Percentiles rank a stretch among this genome's conserved stretches.
Conservation (phyloP, 2,888 invertebrate species). For the Xanthia icteritia region DNA sequence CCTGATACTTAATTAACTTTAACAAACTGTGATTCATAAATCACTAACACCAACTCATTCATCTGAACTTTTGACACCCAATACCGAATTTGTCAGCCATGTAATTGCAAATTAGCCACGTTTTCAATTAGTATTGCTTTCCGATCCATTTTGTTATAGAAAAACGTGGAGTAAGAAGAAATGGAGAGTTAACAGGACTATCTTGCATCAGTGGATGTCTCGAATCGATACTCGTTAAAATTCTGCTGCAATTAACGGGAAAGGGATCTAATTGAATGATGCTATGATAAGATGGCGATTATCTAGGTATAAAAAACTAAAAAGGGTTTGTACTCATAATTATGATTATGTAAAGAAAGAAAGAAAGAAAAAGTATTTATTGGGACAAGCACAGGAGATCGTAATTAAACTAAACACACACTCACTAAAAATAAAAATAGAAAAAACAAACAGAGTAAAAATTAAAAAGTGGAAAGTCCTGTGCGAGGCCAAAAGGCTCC, state of each 20-base stretch:
- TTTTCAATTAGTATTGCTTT: slow-evolving; percentile 49
- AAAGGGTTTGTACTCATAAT: too few species aligned
- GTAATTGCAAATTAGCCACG: slow-evolving; percentile 48
- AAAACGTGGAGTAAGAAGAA: slow-evolving; percentile 8
- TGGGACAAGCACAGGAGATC: too few species aligned
- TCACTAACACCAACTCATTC: slow-evolving; percentile 43
- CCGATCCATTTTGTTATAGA: slow-evolving; percentile 17
- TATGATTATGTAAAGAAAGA: too few species aligned
- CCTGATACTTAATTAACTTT: slow-evolving; percentile 30
- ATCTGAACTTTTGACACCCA: slow-evolving; percentile 46
- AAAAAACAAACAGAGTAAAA: too few species aligned
- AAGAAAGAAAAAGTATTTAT: too few species aligned
- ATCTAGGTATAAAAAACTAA: neutral
- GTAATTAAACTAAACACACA: too few species aligned
- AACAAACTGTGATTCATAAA: slow-evolving; percentile 48
- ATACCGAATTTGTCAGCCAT: slow-evolving; percentile 50
- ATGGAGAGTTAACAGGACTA: neutral
- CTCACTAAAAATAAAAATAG: too few species aligned
- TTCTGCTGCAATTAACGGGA: neutral
- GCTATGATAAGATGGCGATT: neutral
- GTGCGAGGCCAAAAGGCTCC: too few species aligned
- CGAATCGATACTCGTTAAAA: neutral
- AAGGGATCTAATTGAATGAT: too few species aligned
- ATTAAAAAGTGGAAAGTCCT: too few species aligned
- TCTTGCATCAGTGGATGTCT: neutral